Base-by-base conservation (phyloP, 1,140 invertebrate genomes). In the Sinella curviseta region DNA sequence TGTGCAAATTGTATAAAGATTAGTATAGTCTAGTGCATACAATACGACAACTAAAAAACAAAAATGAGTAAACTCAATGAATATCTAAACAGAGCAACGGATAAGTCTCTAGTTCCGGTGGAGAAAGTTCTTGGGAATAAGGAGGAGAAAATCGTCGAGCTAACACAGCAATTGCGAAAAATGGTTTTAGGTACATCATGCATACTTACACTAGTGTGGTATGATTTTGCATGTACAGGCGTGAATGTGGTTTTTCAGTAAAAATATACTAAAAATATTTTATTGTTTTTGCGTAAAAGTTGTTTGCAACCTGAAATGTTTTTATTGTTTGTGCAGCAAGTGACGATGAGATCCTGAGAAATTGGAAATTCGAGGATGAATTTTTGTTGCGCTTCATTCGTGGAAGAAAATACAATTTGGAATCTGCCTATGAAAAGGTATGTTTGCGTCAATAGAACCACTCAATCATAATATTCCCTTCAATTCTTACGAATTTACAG, bases 361-460 rank as follows among this genome's bases (percentile, higher is more conserved):
- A 30, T 33, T 75, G 74, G 74, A 14, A 20, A 4, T 75, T 75
- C 24, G 24, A 36, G 16, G 74, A 75, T 75, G 74, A 75, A 24
- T 75, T 75, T 54, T 54, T 75, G n/a, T 1, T 75, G 14, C 34
- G 74, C 8, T 75, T 48, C 36, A 75, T 75, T 8, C 74, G 74
- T 26, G 39, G 74, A 4, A 36, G 35, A 35, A 75, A 75, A 26
- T 75, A 75, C 28, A 36, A 75, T 8, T 1, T 75, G 39, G 16
- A 75, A 28, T 75, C 74, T 36, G 74, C 74, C 26, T 48, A 39
- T 12, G 74, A 75, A 48, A 36, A 54, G 74, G 74, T 75, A 75
- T 30, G 70, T 20, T 36, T 16, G n/a, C n/a, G n/a, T n/a, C n/a
- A n/a, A n/a, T n/a, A n/a, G 28, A 14, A 8, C 20, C 8, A 24